A percentile compares a stretch with the other conserved stretches of the same genome.
Evolutionary conservation across 2,888 invertebrate genomes (phyloP).

Genomic region (Tridacna gigas): DNA sequence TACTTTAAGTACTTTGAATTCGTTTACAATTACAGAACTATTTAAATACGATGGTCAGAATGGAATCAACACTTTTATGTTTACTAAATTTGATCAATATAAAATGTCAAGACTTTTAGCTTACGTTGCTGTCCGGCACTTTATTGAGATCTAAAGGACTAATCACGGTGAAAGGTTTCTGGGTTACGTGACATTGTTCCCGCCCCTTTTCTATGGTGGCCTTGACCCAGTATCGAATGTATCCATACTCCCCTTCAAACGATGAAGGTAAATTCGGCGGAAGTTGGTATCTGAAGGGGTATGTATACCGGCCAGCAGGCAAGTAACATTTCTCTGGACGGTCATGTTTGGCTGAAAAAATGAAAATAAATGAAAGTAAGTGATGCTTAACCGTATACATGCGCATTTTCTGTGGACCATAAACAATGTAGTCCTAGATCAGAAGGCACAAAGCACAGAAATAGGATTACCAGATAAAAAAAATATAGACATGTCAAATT

Average conservation of each 20-base stretch:
- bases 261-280: constrained; percentile 86
- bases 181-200: constrained; percentile 93
- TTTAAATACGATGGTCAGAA: too few relatives aligned
- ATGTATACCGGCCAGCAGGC: constrained; percentile 89
- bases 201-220: constrained; percentile 92
- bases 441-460: too few relatives aligned
- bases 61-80: too few relatives aligned
- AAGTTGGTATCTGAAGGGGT: constrained; percentile 92
- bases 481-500: too few relatives aligned
- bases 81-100: too few relatives aligned
- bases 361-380: not conserved
- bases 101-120: constrained; percentile 35
- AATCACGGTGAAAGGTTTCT: constrained; percentile 92
- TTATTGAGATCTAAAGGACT: constrained; percentile 92
- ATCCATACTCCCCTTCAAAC: constrained; percentile 84
- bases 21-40: too few relatives aligned
- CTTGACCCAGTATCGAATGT: constrained; percentile 93
- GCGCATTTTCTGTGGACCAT: too few relatives aligned
- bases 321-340: constrained; percentile 86
- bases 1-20: too few relatives aligned
- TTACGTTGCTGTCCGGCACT: constrained; percentile 78
- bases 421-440: too few relatives aligned
- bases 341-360: constrained; percentile 51
- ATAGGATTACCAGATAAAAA: too few relatives aligned
- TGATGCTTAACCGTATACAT: not conserved